Percentiles rank a stretch among this genome's conserved stretches.
Evolutionary conservation across 2,888 invertebrate genomes (phyloP).

Genomic region (Macaria notata): DNA sequence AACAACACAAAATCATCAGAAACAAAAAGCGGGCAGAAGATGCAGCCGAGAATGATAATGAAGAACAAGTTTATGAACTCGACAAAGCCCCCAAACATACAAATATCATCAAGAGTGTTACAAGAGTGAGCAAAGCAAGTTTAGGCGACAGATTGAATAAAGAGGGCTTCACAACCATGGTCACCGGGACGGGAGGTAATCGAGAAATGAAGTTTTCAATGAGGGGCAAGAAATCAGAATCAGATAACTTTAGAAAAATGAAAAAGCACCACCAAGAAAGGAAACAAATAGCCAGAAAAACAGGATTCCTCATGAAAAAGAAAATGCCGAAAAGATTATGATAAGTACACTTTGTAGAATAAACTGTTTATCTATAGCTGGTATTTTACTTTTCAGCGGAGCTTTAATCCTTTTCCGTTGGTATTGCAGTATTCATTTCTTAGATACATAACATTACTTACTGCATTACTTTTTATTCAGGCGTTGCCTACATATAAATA

Average conservation of each 20-base stretch:
- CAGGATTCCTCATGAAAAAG: conserved; percentile 68
- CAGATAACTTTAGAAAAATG: conserved; percentile 81
- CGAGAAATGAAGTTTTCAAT: conserved; percentile 91
- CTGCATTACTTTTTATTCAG: too few relatives aligned
- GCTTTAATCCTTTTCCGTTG: too few relatives aligned
- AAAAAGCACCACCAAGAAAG: conserved; percentile 87
- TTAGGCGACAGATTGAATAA: conserved; percentile 88
- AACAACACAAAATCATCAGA: conserved; percentile 86
- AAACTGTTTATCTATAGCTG: too few relatives aligned
- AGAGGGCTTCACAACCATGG: conserved; percentile 78
- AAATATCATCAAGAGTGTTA: conserved; percentile 73
- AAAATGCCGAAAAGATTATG: conserved; percentile 51
- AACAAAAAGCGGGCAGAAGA: conserved; percentile 57
- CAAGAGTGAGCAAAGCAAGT: conserved; percentile 82
- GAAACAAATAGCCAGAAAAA: conserved; percentile 81
- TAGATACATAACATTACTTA: too few relatives aligned
- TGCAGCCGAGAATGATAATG: conserved; percentile 39
- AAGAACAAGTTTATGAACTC: conserved; percentile 52
- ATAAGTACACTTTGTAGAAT: neutral
- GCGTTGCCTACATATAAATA: too few relatives aligned
- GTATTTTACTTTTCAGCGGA: too few relatives aligned
- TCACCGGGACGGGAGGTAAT: conserved; percentile 85
- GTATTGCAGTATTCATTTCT: too few relatives aligned
- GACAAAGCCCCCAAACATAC: conserved; percentile 77
- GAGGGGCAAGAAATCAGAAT: conserved; percentile 78